These are phyloP conservation scores for Camelus bactrianus DNA, from an alignment of 2,113 vertebrate species.

Conservation along the genomic window DNA sequence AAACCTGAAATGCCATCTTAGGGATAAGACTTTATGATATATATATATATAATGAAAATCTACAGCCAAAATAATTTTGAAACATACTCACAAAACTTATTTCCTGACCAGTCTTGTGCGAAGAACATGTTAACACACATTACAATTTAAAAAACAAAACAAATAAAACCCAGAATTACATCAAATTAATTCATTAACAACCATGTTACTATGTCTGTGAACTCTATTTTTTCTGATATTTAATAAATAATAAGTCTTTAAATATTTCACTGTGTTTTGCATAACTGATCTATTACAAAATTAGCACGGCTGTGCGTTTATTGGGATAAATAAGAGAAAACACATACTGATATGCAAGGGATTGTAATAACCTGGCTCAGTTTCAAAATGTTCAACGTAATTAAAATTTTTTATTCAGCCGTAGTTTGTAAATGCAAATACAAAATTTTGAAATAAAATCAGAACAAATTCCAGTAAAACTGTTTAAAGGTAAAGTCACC, in stretches of 20 bases:
- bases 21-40: not conserved
- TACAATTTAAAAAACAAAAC: slow-evolving; percentile 13
- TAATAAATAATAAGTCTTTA: slow-evolving; percentile 32
- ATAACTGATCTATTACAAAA: not conserved
- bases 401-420: slow-evolving; percentile 11
- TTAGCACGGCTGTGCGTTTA: not conserved
- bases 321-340: slow-evolving; percentile 1
- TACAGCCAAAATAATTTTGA: slow-evolving; percentile 24
- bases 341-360: not conserved
- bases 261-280: slow-evolving; percentile 20
- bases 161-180: not conserved
- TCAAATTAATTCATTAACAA: not conserved
- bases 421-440: not conserved
- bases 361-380: not conserved
- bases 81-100: not conserved
- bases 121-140: not conserved
- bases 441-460: not conserved
- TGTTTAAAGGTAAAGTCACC: slow-evolving; percentile 6
- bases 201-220: not conserved
- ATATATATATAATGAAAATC: not conserved
- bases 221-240: slow-evolving; percentile 8
- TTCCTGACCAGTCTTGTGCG: not conserved
- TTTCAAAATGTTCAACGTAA: not conserved
- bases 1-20: not conserved
- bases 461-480: not conserved